Evolutionary conservation across 2,888 invertebrate genomes (phyloP).

Genomic region (Philhelius pedissequus): DNA sequence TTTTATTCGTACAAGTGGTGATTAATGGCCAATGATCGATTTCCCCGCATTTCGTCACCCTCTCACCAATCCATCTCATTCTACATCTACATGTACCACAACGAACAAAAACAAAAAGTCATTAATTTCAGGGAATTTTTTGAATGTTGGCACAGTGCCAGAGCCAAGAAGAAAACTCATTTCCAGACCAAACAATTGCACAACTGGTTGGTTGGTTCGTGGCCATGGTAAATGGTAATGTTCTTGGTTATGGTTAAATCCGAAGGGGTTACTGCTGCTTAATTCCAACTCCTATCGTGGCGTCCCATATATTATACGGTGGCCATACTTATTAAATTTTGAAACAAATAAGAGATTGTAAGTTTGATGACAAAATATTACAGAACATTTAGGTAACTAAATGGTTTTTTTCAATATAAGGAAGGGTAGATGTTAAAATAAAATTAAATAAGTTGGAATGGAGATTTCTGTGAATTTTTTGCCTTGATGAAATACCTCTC

Average conservation of each 20-base stretch:
- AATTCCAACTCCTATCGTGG: not conserved
- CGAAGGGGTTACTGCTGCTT: not conserved
- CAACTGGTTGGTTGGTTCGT: slow-evolving; percentile 39
- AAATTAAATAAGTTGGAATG: no score
- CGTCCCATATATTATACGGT: not conserved
- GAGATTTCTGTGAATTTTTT: no score
- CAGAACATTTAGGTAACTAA: no score
- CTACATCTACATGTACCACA: not conserved
- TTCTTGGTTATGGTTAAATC: slow-evolving; percentile 4
- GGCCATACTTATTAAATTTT: not conserved
- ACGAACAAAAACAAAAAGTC: slow-evolving; percentile 43
- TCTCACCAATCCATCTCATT: not conserved
- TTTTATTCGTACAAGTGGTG: slow-evolving; percentile 56
- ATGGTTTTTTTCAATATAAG: no score
- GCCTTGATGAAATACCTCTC: no score
- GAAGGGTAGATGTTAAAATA: no score
- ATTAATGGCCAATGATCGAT: slow-evolving; percentile 51
- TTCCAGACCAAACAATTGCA: slow-evolving; percentile 59
- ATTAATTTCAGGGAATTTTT: slow-evolving; percentile 44
- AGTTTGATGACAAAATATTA: no score
- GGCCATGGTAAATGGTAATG: slow-evolving; percentile 28
- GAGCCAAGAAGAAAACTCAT: slow-evolving; percentile 56
- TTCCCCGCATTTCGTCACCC: not conserved
- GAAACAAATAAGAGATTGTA: no score
- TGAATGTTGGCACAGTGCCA: slow-evolving; percentile 48